Conservation (phyloP, 2,113 vertebrate genomes). For the Beaufortia kweichowensis region DNA sequence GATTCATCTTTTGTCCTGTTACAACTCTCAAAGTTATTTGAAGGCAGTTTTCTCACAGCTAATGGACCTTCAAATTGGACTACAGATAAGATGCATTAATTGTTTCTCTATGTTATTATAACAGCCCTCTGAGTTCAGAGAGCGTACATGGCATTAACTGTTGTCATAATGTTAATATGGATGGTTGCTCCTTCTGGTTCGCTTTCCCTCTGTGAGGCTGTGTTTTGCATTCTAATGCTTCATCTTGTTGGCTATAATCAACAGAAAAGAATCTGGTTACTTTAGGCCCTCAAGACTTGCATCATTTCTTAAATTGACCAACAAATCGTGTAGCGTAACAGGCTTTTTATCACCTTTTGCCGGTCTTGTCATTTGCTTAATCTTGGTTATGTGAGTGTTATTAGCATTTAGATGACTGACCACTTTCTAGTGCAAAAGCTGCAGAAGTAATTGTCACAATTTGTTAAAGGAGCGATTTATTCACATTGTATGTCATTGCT, state of each 20-base stretch:
- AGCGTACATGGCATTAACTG: not conserved
- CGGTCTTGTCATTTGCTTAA: not conserved
- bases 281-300: not conserved
- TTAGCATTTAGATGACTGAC: too few relatives aligned
- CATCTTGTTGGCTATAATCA: constrained; percentile 13
- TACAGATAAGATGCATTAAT: not conserved
- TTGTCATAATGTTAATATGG: constrained; percentile 11
- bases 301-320: not conserved
- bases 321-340: not conserved
- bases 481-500: too few relatives aligned
- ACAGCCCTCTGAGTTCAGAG: constrained; percentile 17
- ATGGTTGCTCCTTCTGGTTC: constrained; percentile 25
- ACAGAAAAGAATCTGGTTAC: not conserved
- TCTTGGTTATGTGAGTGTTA: too few relatives aligned
- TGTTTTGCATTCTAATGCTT: constrained; percentile 20
- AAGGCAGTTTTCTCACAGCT: not conserved
- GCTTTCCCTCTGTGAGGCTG: not conserved
- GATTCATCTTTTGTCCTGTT: too few relatives aligned
- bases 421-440: too few relatives aligned
- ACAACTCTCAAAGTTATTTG: not conserved
- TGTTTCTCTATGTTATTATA: not conserved
- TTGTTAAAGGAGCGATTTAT: too few relatives aligned
- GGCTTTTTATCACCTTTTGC: not conserved
- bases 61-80: not conserved
- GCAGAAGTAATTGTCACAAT: too few relatives aligned